These are phyloP conservation scores for Sarcophaga rosellei DNA, from an alignment of 2,888 invertebrate genomes.

Conservation along the genomic window DNA sequence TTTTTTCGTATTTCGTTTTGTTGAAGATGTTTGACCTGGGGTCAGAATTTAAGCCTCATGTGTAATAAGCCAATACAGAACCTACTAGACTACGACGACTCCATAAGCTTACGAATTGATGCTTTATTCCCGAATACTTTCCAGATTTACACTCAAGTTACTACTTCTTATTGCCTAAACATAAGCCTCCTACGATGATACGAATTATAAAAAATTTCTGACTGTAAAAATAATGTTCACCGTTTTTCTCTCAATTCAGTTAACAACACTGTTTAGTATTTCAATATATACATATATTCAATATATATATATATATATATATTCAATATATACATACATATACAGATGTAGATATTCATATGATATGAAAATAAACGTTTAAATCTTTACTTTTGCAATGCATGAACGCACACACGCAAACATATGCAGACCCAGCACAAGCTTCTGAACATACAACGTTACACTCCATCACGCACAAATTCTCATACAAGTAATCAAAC, in stretches of 20 bases:
- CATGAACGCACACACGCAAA: background rate
- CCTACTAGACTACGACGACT: no score
- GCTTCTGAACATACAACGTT: background rate
- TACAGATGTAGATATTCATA: background rate
- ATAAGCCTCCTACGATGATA: no score
- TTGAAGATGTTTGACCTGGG: no score
- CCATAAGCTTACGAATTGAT: no score
- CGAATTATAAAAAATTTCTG: no score
- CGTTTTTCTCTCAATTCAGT: background rate
- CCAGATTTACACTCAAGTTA: no score
- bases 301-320: background rate
- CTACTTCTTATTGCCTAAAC: no score
- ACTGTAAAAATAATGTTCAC: background rate
- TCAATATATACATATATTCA: background rate
- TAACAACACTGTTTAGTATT: background rate
- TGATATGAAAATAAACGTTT: constrained; percentile 9
- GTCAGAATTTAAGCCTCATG: fast-evolving
- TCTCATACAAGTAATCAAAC: background rate
- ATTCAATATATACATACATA: background rate
- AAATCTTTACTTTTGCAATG: background rate
- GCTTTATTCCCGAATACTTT: no score
- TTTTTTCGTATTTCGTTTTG: no score
- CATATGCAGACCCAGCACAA: background rate
- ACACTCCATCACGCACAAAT: background rate
- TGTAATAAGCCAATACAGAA: no score